These are phyloP conservation scores for Rotaria socialis DNA, from an alignment of 2,888 invertebrate species.

Conservation along the genomic window DNA sequence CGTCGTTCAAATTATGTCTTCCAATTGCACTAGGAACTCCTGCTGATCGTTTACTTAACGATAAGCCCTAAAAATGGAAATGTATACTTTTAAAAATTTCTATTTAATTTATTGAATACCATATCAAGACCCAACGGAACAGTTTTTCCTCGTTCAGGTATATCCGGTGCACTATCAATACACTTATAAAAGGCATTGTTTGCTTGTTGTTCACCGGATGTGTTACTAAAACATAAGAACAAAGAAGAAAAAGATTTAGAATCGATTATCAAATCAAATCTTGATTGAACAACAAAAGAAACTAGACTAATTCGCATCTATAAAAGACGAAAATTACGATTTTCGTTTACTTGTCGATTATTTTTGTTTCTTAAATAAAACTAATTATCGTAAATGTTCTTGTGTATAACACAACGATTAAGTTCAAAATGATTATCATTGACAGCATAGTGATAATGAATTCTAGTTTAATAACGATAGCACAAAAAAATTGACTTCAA, in stretches of 20 bases:
- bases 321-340: no score
- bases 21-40: slow-evolving; percentile 41
- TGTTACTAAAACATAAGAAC: neutral
- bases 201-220: neutral
- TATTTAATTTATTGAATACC: neutral
- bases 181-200: slow-evolving; percentile 45
- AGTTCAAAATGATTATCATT: neutral
- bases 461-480: neutral
- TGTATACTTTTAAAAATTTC: neutral
- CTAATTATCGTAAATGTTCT: neutral
- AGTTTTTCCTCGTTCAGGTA: slow-evolving; percentile 44
- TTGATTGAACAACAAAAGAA: no score
- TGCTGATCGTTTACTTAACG: slow-evolving; percentile 40
- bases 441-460: neutral
- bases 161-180: slow-evolving; percentile 46
- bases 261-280: no score
- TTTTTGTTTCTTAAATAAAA: neutral
- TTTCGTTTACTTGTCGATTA: no score
- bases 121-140: slow-evolving; percentile 44
- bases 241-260: neutral
- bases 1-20: slow-evolving; percentile 43
- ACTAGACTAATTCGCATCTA: no score
- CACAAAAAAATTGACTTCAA: neutral
- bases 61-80: slow-evolving; percentile 3
- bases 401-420: neutral